A percentile compares a stretch with the other conserved stretches of the same genome.
phyloP scores from a whole-genome alignment of 2,113 vertebrate genomes.

The Callipepla californica region DNA sequence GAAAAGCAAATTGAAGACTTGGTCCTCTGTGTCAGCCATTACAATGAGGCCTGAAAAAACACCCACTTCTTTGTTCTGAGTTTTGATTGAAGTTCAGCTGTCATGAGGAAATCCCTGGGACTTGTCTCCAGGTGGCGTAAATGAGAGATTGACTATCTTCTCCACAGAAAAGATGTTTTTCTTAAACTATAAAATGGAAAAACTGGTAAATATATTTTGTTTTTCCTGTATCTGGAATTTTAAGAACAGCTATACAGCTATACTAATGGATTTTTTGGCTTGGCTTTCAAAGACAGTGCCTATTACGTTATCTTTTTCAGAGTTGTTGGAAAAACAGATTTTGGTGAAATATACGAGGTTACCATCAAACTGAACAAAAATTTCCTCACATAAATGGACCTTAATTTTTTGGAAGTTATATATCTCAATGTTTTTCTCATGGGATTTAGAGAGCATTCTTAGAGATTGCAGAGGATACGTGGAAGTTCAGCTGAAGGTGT shows the following conservation, averaged over 20 bases:
- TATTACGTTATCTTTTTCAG: background rate
- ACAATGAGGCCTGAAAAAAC: background rate
- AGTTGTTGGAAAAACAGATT: background rate
- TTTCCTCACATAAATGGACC: background rate
- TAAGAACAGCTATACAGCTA: background rate
- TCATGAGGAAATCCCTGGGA: background rate
- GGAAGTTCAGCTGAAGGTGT: background rate
- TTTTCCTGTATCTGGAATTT: background rate
- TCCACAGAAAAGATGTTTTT: background rate
- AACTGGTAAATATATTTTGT: background rate
- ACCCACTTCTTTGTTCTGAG: background rate
- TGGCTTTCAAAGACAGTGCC: background rate
- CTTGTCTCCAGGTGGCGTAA: background rate
- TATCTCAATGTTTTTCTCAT: background rate
- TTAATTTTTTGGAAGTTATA: rapidly evolving
- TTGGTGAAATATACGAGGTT: background rate
- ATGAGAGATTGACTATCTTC: background rate
- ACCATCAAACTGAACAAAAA: background rate
- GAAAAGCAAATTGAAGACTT: background rate
- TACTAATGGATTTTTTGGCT: background rate
- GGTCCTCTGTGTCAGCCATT: background rate
- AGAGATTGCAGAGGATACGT: background rate
- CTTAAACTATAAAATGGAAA: background rate
- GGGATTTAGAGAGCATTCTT: background rate
- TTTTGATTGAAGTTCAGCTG: background rate